phyloP scores from a whole-genome alignment of 1,140 invertebrate species.

The Magallana gigas region DNA sequence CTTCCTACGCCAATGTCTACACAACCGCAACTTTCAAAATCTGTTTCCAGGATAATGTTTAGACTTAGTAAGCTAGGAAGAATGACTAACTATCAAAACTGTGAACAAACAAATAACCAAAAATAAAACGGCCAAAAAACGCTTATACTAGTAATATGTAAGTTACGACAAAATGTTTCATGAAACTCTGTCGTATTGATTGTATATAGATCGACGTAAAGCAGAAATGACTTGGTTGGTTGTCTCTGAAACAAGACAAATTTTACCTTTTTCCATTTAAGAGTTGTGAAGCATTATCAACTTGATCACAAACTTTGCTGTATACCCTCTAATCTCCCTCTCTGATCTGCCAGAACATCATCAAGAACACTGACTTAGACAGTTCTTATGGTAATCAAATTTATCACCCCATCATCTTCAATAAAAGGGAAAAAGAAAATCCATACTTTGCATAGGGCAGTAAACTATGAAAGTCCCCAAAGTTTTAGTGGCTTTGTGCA shows the following conservation, averaged over 20 bases:
- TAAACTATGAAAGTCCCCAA: not conserved
- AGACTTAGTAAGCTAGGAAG: too few species aligned
- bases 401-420: conserved; percentile 20
- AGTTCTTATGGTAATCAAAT: conserved; percentile 11
- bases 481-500: conserved; percentile 13
- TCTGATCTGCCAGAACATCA: not conserved
- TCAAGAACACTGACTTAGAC: conserved; percentile 30
- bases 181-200: not conserved
- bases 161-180: not conserved
- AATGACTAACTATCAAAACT: too few species aligned
- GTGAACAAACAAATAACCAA: too few species aligned
- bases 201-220: not conserved
- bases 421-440: conserved; percentile 25
- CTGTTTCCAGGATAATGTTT: not conserved
- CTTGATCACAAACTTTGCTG: conserved; percentile 14
- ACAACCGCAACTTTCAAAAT: not conserved
- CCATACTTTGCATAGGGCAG: conserved; percentile 19
- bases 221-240: too few species aligned
- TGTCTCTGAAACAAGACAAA: not conserved
- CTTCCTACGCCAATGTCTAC: not conserved
- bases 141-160: too few species aligned
- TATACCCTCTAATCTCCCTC: not conserved
- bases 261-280: not conserved
- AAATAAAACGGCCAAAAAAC: too few species aligned
- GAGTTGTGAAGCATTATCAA: conserved; percentile 11